These are phyloP conservation scores for Diarsia dahlii DNA, from an alignment of 2,888 invertebrate species.

Conservation along the genomic window DNA sequence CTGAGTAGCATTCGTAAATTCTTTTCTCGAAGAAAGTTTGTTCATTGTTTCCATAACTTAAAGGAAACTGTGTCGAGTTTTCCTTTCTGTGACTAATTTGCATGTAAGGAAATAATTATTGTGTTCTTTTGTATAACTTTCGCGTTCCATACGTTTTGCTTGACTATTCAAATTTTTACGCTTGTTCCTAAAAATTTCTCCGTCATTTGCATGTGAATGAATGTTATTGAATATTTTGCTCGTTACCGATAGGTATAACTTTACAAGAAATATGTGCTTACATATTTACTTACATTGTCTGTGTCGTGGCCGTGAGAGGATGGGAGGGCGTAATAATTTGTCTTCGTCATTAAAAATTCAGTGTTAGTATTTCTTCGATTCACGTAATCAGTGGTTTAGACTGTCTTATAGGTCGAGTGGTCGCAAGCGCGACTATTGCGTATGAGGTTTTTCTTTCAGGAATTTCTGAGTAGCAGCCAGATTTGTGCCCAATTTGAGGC, in stretches of 20 bases:
- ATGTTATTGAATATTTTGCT: slow-evolving; percentile 59
- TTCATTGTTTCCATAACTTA: slow-evolving; percentile 84
- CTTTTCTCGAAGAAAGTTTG: slow-evolving; percentile 82
- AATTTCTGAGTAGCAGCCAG: no score
- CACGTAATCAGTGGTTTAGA: not conserved
- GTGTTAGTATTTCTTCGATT: not conserved
- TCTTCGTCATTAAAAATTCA: slow-evolving; percentile 41
- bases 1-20: slow-evolving; percentile 76
- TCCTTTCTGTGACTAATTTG: slow-evolving; percentile 85
- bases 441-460: not conserved
- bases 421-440: not conserved
- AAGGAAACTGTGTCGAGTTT: slow-evolving; percentile 82
- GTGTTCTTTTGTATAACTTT: slow-evolving; percentile 79
- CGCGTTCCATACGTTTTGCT: slow-evolving; percentile 66
- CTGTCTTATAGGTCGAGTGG: not conserved
- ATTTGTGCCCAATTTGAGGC: not conserved
- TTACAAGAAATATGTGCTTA: slow-evolving; percentile 18
- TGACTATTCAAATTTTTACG: slow-evolving; percentile 78
- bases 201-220: slow-evolving; percentile 66
- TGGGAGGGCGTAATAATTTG: slow-evolving; percentile 9
- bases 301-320: not conserved
- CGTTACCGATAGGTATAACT: slow-evolving; percentile 20
- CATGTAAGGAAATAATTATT: slow-evolving; percentile 81
- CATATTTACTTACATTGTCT: slow-evolving; percentile 12
- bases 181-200: slow-evolving; percentile 82